Percentiles rank a stretch among this genome's conserved stretches.
Evolutionary conservation across 2,797 vertebrate genomes (phyloP).

Genomic region (Sciurus carolinensis): DNA sequence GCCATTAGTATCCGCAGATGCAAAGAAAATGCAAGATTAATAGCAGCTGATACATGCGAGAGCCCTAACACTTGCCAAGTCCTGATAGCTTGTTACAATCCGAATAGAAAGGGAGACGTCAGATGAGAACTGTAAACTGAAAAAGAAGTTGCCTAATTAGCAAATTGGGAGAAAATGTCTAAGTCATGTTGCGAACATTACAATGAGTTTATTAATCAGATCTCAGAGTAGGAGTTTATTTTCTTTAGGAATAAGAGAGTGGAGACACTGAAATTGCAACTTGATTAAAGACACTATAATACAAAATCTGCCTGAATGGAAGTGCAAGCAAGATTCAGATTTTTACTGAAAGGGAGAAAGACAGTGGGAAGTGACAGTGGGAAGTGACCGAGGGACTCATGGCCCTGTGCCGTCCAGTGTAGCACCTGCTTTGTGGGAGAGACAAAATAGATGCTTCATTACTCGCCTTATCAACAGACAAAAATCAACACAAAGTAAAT

Average conservation of each 20-base stretch:
- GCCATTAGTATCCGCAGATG: slow-evolving; percentile 55
- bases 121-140: slow-evolving; percentile 3
- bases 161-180: neutral
- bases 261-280: neutral
- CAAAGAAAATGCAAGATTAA: slow-evolving; percentile 67
- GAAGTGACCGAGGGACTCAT: neutral
- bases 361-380: neutral
- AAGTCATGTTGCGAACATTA: neutral
- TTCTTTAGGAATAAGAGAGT: neutral
- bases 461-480: neutral
- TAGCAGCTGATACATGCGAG: slow-evolving; percentile 38
- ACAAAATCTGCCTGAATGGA: neutral
- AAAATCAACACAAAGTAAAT: too few species aligned
- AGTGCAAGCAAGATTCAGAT: neutral
- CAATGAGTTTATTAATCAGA: slow-evolving; percentile 49
- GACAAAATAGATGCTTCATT: neutral
- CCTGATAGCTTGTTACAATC: slow-evolving; percentile 40
- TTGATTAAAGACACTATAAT: slow-evolving; percentile 16
- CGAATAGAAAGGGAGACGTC: slow-evolving; percentile 7
- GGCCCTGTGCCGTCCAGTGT: neutral
- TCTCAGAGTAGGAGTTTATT: slow-evolving; percentile 18
- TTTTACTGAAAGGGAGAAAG: neutral
- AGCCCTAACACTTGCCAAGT: slow-evolving; percentile 27
- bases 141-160: slow-evolving; percentile 39
- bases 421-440: neutral